Evolutionary conservation across 2,797 vertebrate genomes (phyloP).

Genomic region (Galagoides demidoff): DNA sequence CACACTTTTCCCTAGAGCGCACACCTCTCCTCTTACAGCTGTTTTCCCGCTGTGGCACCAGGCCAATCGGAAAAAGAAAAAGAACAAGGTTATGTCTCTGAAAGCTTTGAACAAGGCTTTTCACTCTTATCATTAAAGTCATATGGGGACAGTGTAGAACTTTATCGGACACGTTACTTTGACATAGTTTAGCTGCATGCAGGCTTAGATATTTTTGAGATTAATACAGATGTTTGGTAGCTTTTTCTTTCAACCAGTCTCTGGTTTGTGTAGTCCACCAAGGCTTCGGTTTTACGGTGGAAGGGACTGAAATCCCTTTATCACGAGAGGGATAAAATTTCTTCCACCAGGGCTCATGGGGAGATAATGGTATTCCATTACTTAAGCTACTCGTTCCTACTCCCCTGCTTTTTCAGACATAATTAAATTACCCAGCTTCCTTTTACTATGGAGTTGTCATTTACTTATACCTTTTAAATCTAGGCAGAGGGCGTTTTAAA

Average conservation of each 20-base stretch:
- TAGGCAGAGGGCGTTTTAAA: not conserved
- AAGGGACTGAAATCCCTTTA: not conserved
- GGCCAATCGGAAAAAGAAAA: not conserved
- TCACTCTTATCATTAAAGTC: constrained; percentile 26
- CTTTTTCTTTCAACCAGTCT: constrained; percentile 48
- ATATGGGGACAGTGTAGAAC: not conserved
- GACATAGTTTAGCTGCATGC: not conserved
- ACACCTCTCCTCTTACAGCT: not conserved
- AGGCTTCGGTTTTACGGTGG: not conserved
- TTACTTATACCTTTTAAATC: not conserved
- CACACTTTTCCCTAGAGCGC: not conserved
- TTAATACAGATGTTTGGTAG: not conserved
- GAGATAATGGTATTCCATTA: not conserved
- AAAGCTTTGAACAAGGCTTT: constrained; percentile 22
- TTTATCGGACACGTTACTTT: constrained; percentile 1
- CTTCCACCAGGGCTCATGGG: not conserved
- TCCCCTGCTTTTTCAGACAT: not conserved
- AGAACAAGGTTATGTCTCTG: constrained; percentile 38
- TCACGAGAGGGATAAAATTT: not conserved
- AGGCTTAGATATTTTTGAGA: not conserved
- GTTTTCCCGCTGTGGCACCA: not conserved
- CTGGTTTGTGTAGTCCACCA: not conserved
- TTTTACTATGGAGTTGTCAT: not conserved
- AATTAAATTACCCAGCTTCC: constrained; percentile 22
- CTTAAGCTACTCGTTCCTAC: not conserved